Base-by-base conservation (phyloP, 2,113 vertebrate species). In the Pangasianodon hypophthalmus region DNA sequence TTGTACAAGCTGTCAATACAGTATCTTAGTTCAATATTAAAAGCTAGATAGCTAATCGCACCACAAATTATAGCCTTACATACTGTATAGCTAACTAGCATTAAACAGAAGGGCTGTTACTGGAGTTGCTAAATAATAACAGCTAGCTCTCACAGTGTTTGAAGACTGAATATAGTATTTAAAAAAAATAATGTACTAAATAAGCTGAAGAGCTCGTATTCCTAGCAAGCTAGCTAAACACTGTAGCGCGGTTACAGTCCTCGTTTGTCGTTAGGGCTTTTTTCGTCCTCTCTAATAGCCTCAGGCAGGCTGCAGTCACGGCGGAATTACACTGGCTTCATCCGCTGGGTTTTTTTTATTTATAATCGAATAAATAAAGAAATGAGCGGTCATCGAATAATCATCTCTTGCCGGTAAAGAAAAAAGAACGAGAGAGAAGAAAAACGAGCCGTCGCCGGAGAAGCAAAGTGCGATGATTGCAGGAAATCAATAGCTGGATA, bases 371-470 rank as follows among this genome's bases (percentile, higher is more conserved):
- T 62, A 79, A 79, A 82, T 54, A 69, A 82, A 88, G n/a, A 64
- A 88, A 88, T n/a, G 18, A 90, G 29, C 50, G 91, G 84, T 58
- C 87, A 84, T 81, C 83, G 84, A 89, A 87, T 89, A 87, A 92
- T 92, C 85, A 58, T 80, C 71, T 75, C 84, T 87, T 85, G 58
- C 89, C 80, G 64, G 82, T 79, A 73, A 88, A 87, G 79, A 82
- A 77, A 77, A 29, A 81, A 48, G 75, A n/a, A 52, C 2, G 29
- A 6, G 56, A 84, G 56, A 46, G 82, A 84, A 84, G 56, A 84
- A 87, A 84, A 89, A 83, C 14, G 54, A 32, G 67, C 37, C 71
- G 4, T 5, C 37, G 60, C 60, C 67, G 7, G 26, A 64, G 46
- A 62, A 75, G 41, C 44, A 62, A 90, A 86, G 81, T 52, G 54